phyloP scores from a whole-genome alignment of 2,113 vertebrate genomes.

The Platysternon megacephalum region DNA sequence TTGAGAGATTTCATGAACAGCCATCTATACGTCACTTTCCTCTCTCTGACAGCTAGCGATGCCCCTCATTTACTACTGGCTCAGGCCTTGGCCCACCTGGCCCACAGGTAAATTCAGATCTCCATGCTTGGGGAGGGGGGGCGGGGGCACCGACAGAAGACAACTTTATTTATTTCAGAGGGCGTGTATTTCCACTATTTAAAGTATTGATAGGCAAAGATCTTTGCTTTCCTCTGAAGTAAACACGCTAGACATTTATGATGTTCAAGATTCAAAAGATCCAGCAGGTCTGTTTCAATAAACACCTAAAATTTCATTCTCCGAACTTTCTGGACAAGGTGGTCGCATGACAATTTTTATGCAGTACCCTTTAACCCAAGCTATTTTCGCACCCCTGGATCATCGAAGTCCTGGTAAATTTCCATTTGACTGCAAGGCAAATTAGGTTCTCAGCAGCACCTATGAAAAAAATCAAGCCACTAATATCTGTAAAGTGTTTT shows the following conservation, averaged over 20 bases:
- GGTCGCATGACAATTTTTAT: not conserved
- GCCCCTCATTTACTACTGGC: not conserved
- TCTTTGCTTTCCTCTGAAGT: not conserved
- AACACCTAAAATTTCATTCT: not conserved
- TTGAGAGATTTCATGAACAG: not conserved
- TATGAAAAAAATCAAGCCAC: not conserved
- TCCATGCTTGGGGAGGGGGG: not conserved
- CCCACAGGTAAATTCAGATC: too few species aligned
- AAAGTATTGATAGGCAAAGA: not conserved
- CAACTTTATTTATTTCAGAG: not conserved
- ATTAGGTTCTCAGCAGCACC: not conserved
- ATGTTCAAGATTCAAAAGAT: not conserved
- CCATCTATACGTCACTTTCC: accelerated
- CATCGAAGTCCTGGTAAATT: slow-evolving; percentile 1
- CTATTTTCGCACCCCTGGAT: not conserved
- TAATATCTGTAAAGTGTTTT: not conserved
- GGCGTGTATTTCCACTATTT: not conserved
- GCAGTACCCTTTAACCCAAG: not conserved
- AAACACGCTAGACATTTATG: not conserved
- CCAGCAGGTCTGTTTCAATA: not conserved
- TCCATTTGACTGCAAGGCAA: slow-evolving; percentile 25
- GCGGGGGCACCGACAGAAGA: accelerated
- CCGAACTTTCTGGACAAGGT: not conserved
- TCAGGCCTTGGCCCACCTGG: too few species aligned
- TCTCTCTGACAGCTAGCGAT: not conserved